Conservation (phyloP, 2,797 vertebrate species). For the Trematomus bernacchii region DNA sequence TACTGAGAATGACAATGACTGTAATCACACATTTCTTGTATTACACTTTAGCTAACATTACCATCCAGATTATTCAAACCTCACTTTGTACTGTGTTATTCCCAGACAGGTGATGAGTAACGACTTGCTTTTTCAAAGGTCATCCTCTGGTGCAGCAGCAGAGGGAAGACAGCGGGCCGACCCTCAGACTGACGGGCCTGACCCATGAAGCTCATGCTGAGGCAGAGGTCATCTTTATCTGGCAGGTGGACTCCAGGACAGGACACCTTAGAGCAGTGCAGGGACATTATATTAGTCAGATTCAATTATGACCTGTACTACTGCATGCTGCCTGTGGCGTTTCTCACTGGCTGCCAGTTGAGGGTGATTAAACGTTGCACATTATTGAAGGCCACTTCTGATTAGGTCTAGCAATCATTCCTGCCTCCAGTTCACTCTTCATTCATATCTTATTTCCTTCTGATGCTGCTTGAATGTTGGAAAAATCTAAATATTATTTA, state of each 20-base stretch:
- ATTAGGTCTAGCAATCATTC: background rate
- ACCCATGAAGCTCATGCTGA: conserved; percentile 83
- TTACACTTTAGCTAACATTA: background rate
- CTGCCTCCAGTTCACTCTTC: background rate
- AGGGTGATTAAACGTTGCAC: background rate
- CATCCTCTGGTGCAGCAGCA: conserved; percentile 85
- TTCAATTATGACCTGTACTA: background rate
- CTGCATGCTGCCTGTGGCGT: background rate
- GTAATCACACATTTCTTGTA: background rate
- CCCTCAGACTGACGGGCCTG: conserved; percentile 81
- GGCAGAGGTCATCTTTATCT: conserved; percentile 84
- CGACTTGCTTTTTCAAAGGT: conserved; percentile 87
- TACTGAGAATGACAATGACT: background rate
- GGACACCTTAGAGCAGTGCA: conserved; percentile 75
- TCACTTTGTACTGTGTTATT: background rate
- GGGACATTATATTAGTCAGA: background rate
- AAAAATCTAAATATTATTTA: background rate
- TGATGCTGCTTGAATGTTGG: background rate
- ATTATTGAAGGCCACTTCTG: background rate
- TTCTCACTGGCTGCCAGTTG: background rate
- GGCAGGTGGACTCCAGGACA: conserved; percentile 87
- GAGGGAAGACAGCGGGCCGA: conserved; percentile 83
- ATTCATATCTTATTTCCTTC: background rate
- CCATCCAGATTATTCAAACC: background rate
- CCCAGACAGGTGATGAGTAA: background rate